phyloP scores from a whole-genome alignment of 2,888 invertebrate species.

The Drosophila cyrtoloma region DNA sequence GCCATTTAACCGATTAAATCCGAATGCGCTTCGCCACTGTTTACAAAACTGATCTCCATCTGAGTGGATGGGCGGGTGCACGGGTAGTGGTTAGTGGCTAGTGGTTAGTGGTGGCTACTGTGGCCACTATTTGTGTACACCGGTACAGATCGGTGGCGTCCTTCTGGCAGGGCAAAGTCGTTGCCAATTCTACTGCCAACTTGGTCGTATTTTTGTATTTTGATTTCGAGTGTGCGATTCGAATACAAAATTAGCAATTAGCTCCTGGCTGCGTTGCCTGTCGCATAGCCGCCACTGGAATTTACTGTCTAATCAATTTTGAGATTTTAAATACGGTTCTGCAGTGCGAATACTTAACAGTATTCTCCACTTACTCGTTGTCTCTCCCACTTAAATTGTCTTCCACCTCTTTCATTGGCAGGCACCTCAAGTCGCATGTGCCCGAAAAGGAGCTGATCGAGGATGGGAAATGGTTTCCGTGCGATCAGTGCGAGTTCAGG shows the following conservation, averaged over 20 bases:
- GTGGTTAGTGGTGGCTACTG: slow-evolving; percentile 8
- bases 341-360: slow-evolving; percentile 44
- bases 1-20: slow-evolving; percentile 1
- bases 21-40: slow-evolving; percentile 27
- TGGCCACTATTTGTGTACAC: slow-evolving; percentile 3
- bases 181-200: slow-evolving; percentile 59
- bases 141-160: slow-evolving; percentile 36
- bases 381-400: background rate
- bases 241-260: slow-evolving; percentile 79
- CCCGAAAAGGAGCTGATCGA: slow-evolving; percentile 28
- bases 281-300: slow-evolving; percentile 72
- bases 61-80: slow-evolving; percentile 30
- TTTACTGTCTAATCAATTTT: slow-evolving; percentile 65
- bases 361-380: slow-evolving; percentile 6
- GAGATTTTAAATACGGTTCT: slow-evolving; percentile 72
- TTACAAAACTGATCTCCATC: slow-evolving; percentile 61
- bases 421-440: slow-evolving; percentile 81
- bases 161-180: slow-evolving; percentile 35
- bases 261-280: slow-evolving; percentile 46
- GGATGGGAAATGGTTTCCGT: slow-evolving; percentile 87
- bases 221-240: slow-evolving; percentile 72
- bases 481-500: slow-evolving; percentile 90
- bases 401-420: slow-evolving; percentile 45
- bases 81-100: slow-evolving; percentile 8
- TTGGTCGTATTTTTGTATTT: slow-evolving; percentile 52